Evolutionary conservation across 2,113 vertebrate genomes (phyloP), one percentile per base, ranked within the genome.

Genomic region (Callipepla californica): DNA sequence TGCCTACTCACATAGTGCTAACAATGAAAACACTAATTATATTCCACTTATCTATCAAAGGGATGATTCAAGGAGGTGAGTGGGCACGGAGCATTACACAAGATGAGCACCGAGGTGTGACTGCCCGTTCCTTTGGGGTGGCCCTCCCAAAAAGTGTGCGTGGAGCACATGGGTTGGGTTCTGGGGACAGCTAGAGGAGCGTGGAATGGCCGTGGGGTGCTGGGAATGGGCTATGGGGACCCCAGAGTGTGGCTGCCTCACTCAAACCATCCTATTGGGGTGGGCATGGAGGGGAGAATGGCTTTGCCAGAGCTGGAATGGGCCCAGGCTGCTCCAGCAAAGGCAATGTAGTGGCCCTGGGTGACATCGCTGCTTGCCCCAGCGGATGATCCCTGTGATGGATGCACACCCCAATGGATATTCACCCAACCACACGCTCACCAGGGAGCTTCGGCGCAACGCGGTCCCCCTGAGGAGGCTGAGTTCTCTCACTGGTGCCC

Each of bases 21-120:
- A 95, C 96, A 96, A 93, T 95, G 96, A 82, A 96, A 96, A 96
- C 84, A 95, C 89, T 89, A 94, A 96, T 96, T 92, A 89, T 85
- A 91, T 91, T 95, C 89, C 83, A 28, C 96, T 96, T 93, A 93
- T 92, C 96, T 95, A 92, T 95, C 89, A 90, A 53, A 76, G 81
- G 91, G 84, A 96, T 96, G 92, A 94, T 95, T 96, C 95, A 94
- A 14, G 62, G 17, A 93, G 95, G 92, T 85, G 84, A 93, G 92
- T 95, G 94, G 96, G 95, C 92, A 96, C 15, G 3, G 58, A 93
- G 78, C 65, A 95, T 93, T 94, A 93, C 89, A 94, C 90, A 94
- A 93, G 92, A 87, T 2, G 80, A 94, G 22, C 66, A 22, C 42
- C 11, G 11, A 14, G 18, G 5, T 32, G 94, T 2, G 19, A 79